Percentiles rank a stretch among this genome's conserved stretches.
These are phyloP conservation scores for Melinaea marsaeus DNA, from an alignment of 2,888 invertebrate genomes.

Conservation along the genomic window DNA sequence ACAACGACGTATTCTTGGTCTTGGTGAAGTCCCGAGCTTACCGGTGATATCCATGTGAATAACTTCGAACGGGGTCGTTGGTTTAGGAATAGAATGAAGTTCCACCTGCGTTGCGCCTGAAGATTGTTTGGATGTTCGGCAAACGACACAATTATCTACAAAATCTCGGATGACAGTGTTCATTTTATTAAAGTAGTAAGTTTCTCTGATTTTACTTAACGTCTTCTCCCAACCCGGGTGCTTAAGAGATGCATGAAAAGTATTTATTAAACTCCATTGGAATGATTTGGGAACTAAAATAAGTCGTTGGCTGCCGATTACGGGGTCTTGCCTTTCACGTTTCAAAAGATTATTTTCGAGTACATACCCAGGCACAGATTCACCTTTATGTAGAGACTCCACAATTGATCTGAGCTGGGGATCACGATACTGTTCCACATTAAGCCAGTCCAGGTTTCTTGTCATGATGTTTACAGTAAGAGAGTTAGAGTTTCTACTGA, in stretches of 20 bases:
- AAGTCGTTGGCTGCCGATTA: neutral
- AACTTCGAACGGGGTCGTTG: constrained; percentile 30
- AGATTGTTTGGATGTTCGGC: constrained; percentile 34
- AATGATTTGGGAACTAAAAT: constrained; percentile 19
- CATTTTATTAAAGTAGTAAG: no score
- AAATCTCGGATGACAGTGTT: no score
- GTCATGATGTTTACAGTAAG: constrained; percentile 26
- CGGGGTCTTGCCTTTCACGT: neutral
- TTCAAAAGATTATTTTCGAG: constrained; percentile 23
- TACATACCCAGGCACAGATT: constrained; percentile 10
- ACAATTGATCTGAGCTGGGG: constrained; percentile 15
- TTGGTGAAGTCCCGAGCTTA: no score
- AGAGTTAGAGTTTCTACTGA: constrained; percentile 33
- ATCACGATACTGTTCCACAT: constrained; percentile 25
- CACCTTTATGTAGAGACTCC: constrained; percentile 8
- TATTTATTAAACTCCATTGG: constrained; percentile 25
- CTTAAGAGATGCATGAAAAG: constrained; percentile 31
- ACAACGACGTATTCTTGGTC: no score
- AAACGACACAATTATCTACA: constrained; percentile 9
- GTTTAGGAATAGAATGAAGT: constrained; percentile 34
- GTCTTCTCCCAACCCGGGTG: constrained; percentile 35
- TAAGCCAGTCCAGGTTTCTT: constrained; percentile 32
- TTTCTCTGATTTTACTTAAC: neutral
- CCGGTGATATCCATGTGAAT: constrained; percentile 34
- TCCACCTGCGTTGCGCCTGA: constrained; percentile 36